Evolutionary conservation across 2,888 invertebrate species (phyloP).

Genomic region (Hirtodrosophila duncani): DNA sequence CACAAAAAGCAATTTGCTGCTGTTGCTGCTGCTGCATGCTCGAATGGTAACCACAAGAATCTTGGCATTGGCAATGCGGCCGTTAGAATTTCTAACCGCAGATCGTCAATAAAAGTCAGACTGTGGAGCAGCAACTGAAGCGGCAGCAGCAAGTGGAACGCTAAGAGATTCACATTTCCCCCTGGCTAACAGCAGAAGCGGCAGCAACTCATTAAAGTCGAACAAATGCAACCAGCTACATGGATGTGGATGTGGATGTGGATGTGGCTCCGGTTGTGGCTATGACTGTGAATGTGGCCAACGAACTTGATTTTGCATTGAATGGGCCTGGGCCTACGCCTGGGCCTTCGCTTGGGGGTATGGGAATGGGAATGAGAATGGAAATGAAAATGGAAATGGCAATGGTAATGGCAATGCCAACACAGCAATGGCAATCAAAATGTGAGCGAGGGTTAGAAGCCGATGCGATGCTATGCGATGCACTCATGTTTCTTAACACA

Average conservation of each 20-base stretch:
- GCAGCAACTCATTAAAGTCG: constrained; percentile 52
- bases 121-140: neutral
- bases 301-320: constrained; percentile 27
- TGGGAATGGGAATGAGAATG: too few relatives aligned
- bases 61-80: constrained; percentile 23
- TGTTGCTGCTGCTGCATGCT: constrained; percentile 43
- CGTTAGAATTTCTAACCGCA: constrained; percentile 62
- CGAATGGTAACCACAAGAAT: constrained; percentile 56
- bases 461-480: too few relatives aligned
- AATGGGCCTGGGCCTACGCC: neutral
- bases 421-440: too few relatives aligned
- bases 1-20: constrained; percentile 50
- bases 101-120: constrained; percentile 38
- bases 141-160: constrained; percentile 6
- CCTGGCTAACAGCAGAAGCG: too few relatives aligned
- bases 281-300: too few relatives aligned
- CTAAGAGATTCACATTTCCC: too few relatives aligned
- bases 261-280: constrained; percentile 27
- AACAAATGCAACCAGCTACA: constrained; percentile 32
- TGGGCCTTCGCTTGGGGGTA: too few relatives aligned
- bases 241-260: neutral
- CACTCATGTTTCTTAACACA: too few relatives aligned
- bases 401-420: too few relatives aligned
- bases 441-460: too few relatives aligned
- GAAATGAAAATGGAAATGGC: too few relatives aligned